phyloP scores from a whole-genome alignment of 2,888 invertebrate species.

The Cartodere bifasciata region DNA sequence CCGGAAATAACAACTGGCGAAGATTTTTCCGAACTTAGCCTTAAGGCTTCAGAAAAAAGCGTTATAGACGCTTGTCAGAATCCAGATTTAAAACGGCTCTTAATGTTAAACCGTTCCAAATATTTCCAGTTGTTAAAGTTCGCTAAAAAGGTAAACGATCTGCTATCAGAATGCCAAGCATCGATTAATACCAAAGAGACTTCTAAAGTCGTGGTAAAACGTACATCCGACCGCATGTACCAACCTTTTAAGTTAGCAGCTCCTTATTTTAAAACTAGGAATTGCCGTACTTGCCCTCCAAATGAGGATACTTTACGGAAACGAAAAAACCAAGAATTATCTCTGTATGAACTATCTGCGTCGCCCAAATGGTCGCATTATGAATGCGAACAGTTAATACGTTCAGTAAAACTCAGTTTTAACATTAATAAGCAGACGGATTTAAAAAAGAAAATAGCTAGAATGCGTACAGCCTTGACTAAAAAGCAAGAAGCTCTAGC shows the following conservation, averaged over 20 bases:
- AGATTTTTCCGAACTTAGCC: no score
- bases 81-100: conserved; percentile 18
- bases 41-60: conserved; percentile 15
- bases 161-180: conserved; percentile 18
- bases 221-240: conserved; percentile 2
- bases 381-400: conserved; percentile 20
- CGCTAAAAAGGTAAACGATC: conserved; percentile 20
- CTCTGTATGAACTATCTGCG: conserved; percentile 18
- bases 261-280: conserved; percentile 55
- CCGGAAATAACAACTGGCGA: no score
- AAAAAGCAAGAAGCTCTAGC: conserved; percentile 22
- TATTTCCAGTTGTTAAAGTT: conserved; percentile 20
- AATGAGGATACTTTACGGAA: conserved; percentile 42
- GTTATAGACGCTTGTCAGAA: conserved; percentile 21
- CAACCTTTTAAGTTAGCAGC: conserved; percentile 31
- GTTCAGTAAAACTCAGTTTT: conserved; percentile 21
- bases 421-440: conserved; percentile 17
- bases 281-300: conserved; percentile 40
- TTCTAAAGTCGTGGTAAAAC: conserved; percentile 1
- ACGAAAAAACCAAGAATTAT: conserved; percentile 25
- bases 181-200: conserved; percentile 14
- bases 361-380: conserved; percentile 27
- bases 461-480: conserved; percentile 5
- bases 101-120: conserved; percentile 22
- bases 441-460: conserved; percentile 11